Conservation (phyloP, 2,113 vertebrate species). For the Cricetomys ansorgei region DNA sequence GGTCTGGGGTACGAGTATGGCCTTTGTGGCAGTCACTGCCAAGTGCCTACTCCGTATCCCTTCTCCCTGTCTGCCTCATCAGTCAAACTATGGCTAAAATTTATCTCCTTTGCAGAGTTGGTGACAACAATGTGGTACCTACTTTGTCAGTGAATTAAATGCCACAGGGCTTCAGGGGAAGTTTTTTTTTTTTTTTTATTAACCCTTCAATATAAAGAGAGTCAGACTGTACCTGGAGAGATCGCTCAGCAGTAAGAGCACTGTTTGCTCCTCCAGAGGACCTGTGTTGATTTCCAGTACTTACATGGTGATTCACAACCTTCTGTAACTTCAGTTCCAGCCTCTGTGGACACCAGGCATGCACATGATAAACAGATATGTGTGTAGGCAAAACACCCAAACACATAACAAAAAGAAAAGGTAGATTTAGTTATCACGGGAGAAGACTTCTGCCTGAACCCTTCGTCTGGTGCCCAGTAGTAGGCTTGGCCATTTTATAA, state of each 20-base stretch:
- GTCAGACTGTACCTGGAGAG: background rate
- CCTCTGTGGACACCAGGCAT: background rate
- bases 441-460: background rate
- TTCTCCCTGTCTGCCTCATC: background rate
- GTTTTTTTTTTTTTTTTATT: background rate
- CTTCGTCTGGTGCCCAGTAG: background rate
- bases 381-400: background rate
- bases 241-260: background rate
- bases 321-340: background rate
- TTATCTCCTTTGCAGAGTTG: background rate
- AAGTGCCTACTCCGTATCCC: background rate
- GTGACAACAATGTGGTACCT: background rate
- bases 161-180: background rate
- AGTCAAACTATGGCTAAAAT: background rate
- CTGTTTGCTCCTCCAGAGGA: background rate
- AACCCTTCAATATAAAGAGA: background rate
- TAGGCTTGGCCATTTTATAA: background rate
- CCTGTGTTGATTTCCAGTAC: background rate
- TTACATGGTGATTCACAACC: background rate
- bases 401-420: background rate
- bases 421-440: background rate
- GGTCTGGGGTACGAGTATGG: background rate
- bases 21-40: background rate
- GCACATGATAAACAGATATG: background rate
- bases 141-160: background rate